Evolutionary conservation across 1,140 invertebrate species (phyloP).

Genomic region (Drosophila ambigua): DNA sequence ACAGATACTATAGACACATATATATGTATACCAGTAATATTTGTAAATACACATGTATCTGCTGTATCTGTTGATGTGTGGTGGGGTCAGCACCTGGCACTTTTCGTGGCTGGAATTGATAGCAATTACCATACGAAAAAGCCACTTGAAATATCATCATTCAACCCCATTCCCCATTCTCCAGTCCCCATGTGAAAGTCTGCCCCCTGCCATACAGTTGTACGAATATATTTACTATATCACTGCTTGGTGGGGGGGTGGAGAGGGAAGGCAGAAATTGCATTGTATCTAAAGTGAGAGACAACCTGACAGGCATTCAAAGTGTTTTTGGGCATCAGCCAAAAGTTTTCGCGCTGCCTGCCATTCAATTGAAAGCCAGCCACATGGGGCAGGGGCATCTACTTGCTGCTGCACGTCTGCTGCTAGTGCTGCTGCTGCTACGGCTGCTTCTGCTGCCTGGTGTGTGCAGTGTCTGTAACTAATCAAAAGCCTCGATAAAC

Average conservation of each 20-base stretch:
- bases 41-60: no score
- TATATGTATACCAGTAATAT: no score
- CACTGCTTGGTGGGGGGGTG: no score
- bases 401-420: background rate
- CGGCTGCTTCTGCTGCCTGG: conserved; percentile 5
- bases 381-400: background rate
- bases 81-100: background rate
- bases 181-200: conserved; percentile 18
- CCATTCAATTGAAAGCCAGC: conserved; percentile 31
- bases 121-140: conserved; percentile 32
- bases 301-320: conserved; percentile 56
- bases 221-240: conserved; percentile 10
- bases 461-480: conserved; percentile 32
- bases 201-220: conserved; percentile 6
- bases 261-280: background rate
- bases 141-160: conserved; percentile 13
- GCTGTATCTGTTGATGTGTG: no score
- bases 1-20: no score
- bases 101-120: conserved; percentile 28
- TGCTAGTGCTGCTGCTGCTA: background rate
- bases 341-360: conserved; percentile 58
- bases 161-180: background rate
- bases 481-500: conserved; percentile 68
- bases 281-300: conserved; percentile 36
- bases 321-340: conserved; percentile 67